phyloP scores from a whole-genome alignment of 2,113 vertebrate genomes.

The Onychostoma macrolepis region DNA sequence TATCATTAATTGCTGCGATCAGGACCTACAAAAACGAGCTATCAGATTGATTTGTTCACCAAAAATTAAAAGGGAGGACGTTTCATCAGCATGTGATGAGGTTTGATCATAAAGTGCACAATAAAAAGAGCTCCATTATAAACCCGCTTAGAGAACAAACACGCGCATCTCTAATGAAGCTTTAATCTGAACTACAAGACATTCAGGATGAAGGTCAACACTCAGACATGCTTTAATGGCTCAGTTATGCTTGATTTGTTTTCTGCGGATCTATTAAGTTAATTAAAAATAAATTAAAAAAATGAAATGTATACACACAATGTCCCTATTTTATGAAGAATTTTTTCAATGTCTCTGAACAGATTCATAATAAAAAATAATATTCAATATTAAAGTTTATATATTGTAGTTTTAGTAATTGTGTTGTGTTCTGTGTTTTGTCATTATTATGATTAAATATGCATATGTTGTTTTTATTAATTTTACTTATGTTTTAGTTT shows the following conservation, averaged over 20 bases:
- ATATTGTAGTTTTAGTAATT: too few relatives aligned
- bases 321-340: background rate
- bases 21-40: background rate
- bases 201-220: background rate
- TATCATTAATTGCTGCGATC: slow-evolving; percentile 25
- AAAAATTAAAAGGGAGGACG: background rate
- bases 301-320: background rate
- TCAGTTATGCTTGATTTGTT: background rate
- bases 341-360: background rate
- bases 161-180: background rate
- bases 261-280: background rate
- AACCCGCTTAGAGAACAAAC: background rate
- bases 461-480: too few relatives aligned
- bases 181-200: background rate
- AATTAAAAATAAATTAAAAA: background rate
- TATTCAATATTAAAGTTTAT: too few relatives aligned
- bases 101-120: slow-evolving; percentile 6
- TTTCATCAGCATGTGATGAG: slow-evolving; percentile 10
- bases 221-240: background rate
- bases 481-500: too few relatives aligned
- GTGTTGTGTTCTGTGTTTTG: too few relatives aligned
- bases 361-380: too few relatives aligned
- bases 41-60: background rate
- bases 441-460: background rate
- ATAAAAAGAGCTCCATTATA: background rate